Evolutionary conservation across 2,797 vertebrate genomes (phyloP).

Genomic region (Pachyuromys duprasi): DNA sequence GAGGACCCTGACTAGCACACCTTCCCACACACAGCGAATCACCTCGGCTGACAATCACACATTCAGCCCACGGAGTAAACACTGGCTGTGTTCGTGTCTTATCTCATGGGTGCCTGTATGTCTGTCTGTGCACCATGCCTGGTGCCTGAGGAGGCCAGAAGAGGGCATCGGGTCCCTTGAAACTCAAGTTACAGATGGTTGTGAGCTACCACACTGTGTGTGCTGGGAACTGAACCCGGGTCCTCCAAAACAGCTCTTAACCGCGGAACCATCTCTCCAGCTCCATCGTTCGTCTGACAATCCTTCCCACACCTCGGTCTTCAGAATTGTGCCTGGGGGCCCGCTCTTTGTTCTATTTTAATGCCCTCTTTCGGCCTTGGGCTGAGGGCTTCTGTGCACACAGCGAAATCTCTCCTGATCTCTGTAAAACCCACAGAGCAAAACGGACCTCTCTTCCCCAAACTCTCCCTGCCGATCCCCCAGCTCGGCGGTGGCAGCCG

Average conservation of each 20-base stretch:
- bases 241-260: too few relatives aligned
- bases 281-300: background rate
- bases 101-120: background rate
- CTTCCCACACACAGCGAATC: background rate
- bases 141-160: background rate
- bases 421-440: background rate
- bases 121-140: background rate
- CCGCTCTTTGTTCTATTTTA: fast-evolving
- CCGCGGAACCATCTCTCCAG: too few relatives aligned
- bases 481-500: fast-evolving
- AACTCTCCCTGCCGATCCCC: too few relatives aligned
- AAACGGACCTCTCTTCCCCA: background rate
- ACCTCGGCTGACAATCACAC: background rate
- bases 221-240: background rate
- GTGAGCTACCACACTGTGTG: background rate
- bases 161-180: background rate
- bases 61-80: background rate
- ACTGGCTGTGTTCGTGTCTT: background rate
- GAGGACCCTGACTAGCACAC: background rate
- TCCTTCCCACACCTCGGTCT: background rate
- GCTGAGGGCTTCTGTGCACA: background rate
- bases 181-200: background rate
- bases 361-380: background rate
- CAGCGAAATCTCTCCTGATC: background rate
- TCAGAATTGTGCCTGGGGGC: background rate